These are phyloP conservation scores for Lepisosteus oculatus DNA, from an alignment of 2,113 vertebrate genomes.

Conservation along the genomic window DNA sequence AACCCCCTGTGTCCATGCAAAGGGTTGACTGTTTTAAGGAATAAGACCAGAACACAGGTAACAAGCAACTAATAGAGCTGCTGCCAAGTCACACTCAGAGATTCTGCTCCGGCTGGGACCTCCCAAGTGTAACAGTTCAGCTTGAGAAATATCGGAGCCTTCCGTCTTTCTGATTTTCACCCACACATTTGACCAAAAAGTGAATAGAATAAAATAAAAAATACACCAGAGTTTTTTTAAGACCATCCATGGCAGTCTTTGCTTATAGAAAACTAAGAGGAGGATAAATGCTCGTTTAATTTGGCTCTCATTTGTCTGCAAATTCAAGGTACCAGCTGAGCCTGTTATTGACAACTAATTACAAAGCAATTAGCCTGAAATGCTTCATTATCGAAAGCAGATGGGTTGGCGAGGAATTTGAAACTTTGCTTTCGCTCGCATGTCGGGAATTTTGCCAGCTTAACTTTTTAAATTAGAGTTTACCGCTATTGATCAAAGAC, in stretches of 20 bases:
- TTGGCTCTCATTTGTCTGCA: constrained; percentile 33
- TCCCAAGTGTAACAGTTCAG: too few relatives aligned
- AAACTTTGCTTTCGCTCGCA: constrained; percentile 37
- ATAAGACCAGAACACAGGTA: too few relatives aligned
- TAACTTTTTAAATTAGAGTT: constrained; percentile 12
- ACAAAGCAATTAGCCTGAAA: constrained; percentile 60
- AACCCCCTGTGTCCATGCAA: too few relatives aligned
- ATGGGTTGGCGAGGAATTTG: constrained; percentile 47
- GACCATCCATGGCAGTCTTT: background rate
- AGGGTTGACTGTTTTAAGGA: too few relatives aligned
- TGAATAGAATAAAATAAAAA: background rate
- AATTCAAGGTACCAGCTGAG: constrained; percentile 59
- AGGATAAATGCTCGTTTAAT: constrained; percentile 21
- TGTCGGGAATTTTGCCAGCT: constrained; percentile 47
- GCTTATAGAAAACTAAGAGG: background rate
- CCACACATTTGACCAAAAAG: too few relatives aligned
- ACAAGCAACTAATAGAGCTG: too few relatives aligned
- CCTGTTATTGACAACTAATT: constrained; percentile 70
- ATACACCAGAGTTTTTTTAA: background rate
- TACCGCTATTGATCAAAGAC: constrained; percentile 18
- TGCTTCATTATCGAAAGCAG: constrained; percentile 62
- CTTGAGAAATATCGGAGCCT: background rate
- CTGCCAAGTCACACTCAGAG: too few relatives aligned
- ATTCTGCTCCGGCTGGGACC: too few relatives aligned
- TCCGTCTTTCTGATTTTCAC: background rate